Base-by-base conservation (phyloP, 2,888 invertebrate genomes). In the Ectemnius cavifrons region DNA sequence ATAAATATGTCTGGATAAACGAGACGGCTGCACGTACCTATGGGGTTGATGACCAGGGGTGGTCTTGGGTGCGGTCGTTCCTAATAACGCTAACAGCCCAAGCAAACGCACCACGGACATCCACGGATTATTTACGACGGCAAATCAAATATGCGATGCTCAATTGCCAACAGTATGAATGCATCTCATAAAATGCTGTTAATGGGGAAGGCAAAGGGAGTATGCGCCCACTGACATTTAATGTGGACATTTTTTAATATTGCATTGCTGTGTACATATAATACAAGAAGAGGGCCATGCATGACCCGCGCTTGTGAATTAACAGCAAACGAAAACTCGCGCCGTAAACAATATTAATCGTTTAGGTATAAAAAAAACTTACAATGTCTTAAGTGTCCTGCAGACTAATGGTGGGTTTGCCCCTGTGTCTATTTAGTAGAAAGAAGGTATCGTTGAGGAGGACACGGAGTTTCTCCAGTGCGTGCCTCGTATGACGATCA, bases 1-100 rank as follows among this genome's bases (percentile, higher is more conserved):
- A 78, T 79, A 79, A 79, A 82, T 78, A 75, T 63, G 65, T 70
- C 73, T 70, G 67, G 66, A 76, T 71, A 66, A 71, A 71, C 63
- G 77, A 73, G 70, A 69, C 65, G 76, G 70, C 63, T 59, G 60
- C 57, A 80, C 66, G 63, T 57, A 66, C 58, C 59, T 73, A 61
- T 59, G 67, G 75, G 81, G 81, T 81, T 80, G 78, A 78, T 82
- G 84, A 82, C 81, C 84, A 81, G 73, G 78, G 80, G 75, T 81
- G 80, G 64, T 77, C 60, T 73, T 80, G 79, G 82, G 84, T 75
- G 84, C 71, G 82, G 84, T 68, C 70, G 69, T 74, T 74, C 57
- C 71, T 83, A 83, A 82, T 83, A 80, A 77, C 74, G 62, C 59
- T 75, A 73, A 75, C 65, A 46, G 65, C 63, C 66, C 60, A 18